A percentile compares a stretch with the other conserved stretches of the same genome.
phyloP scores from a whole-genome alignment of 2,797 vertebrate genomes.

The Allobates femoralis region DNA sequence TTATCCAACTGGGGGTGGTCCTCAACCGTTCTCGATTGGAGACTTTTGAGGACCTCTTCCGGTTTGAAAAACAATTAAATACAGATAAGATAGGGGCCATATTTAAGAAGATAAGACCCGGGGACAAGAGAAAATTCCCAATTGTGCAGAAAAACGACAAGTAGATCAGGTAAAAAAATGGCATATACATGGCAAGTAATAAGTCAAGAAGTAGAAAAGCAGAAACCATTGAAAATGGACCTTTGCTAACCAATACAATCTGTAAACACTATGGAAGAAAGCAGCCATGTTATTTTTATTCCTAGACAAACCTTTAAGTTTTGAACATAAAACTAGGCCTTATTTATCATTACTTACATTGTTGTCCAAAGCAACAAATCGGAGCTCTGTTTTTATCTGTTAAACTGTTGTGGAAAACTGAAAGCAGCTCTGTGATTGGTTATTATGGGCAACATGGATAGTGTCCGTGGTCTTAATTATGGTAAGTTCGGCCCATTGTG shows the following conservation, averaged over 20 bases:
- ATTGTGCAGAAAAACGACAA: too few species aligned
- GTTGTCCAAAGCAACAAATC: background rate
- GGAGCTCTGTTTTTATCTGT: background rate
- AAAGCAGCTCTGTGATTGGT: background rate
- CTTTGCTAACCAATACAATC: background rate
- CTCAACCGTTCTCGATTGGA: too few species aligned
- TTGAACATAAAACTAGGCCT: background rate
- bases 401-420: background rate
- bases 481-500: background rate
- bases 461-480: background rate
- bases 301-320: background rate
- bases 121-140: too few species aligned
- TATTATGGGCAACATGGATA: background rate
- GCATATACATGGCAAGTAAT: too few species aligned
- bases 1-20: too few species aligned
- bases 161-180: too few species aligned
- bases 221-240: background rate
- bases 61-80: too few species aligned
- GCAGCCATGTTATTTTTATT: background rate
- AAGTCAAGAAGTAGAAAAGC: background rate
- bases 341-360: background rate
- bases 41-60: too few species aligned
- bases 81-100: too few species aligned
- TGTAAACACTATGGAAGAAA: background rate
- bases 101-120: too few species aligned